phyloP scores from a whole-genome alignment of 2,888 invertebrate genomes.

The Drosophila niveifrons region DNA sequence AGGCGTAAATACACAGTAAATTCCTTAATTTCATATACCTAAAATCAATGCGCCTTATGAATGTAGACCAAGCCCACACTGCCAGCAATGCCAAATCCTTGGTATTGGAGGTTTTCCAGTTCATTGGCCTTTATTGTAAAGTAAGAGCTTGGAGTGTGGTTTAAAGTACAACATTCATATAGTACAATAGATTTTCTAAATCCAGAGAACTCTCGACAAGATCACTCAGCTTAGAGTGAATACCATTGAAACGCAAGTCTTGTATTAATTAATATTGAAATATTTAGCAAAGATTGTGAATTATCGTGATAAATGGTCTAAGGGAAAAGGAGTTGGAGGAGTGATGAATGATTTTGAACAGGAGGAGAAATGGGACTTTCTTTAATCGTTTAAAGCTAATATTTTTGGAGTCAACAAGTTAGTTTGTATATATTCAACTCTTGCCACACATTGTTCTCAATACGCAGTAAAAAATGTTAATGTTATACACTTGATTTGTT shows the following conservation, averaged over 20 bases:
- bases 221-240: constrained; percentile 19
- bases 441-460: constrained; percentile 48
- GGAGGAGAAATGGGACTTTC: constrained; percentile 32
- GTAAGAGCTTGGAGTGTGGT: constrained; percentile 6
- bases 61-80: constrained; percentile 23
- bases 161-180: constrained; percentile 10
- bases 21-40: constrained; percentile 50
- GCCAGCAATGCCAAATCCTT: not conserved
- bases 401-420: constrained; percentile 63
- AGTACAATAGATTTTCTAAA: constrained; percentile 15
- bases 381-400: constrained; percentile 66
- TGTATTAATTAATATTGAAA: constrained; percentile 15
- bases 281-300: constrained; percentile 26
- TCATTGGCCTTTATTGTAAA: not conserved
- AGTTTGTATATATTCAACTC: constrained; percentile 49
- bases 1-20: constrained; percentile 66
- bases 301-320: not conserved
- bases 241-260: constrained; percentile 22
- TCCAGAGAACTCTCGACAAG: constrained; percentile 5
- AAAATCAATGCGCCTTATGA: constrained; percentile 44
- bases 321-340: not conserved
- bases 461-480: constrained; percentile 69
- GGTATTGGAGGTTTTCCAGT: constrained; percentile 44
- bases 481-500: constrained; percentile 47
- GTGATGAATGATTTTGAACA: not conserved